These are phyloP conservation scores for Entomobrya multifasciata DNA, from an alignment of 2,888 invertebrate species.

Conservation along the genomic window DNA sequence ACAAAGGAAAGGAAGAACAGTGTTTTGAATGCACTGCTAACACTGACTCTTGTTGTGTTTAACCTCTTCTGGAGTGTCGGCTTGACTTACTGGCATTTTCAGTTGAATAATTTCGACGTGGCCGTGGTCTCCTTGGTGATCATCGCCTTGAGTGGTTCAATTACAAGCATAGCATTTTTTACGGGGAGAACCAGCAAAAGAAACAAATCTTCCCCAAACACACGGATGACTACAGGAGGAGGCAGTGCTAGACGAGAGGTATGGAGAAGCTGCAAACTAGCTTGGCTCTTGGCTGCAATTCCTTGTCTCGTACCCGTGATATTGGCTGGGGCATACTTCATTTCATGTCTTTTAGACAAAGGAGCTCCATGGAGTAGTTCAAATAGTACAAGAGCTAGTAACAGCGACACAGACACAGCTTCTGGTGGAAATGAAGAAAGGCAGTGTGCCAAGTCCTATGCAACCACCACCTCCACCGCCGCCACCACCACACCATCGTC, in stretches of 20 bases:
- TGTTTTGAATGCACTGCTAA: constrained; percentile 40
- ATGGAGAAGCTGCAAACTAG: constrained; percentile 64
- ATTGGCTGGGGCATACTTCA: constrained; percentile 49
- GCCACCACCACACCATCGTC: too few species aligned
- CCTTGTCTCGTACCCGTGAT: constrained; percentile 65
- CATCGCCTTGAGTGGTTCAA: constrained; percentile 62
- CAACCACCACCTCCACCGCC: too few species aligned
- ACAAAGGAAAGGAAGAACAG: constrained; percentile 20
- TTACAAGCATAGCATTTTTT: constrained; percentile 63
- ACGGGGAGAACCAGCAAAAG: neutral
- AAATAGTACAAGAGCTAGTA: neutral
- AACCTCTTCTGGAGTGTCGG: constrained; percentile 70
- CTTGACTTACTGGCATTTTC: constrained; percentile 71
- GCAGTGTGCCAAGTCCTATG: constrained; percentile 65
- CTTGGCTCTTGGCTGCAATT: constrained; percentile 65
- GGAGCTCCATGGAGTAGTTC: constrained; percentile 20
- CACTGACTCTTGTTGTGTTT: constrained; percentile 57
- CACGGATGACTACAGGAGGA: neutral
- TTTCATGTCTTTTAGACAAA: constrained; percentile 51
- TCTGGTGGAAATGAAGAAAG: constrained; percentile 46
- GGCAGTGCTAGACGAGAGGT: constrained; percentile 33
- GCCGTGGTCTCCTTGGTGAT: constrained; percentile 64
- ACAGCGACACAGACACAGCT: neutral
- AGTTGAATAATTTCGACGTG: constrained; percentile 53
- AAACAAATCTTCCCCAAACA: neutral